Conservation (phyloP, 2,113 vertebrate genomes). For the Hippopotamus amphibius region DNA sequence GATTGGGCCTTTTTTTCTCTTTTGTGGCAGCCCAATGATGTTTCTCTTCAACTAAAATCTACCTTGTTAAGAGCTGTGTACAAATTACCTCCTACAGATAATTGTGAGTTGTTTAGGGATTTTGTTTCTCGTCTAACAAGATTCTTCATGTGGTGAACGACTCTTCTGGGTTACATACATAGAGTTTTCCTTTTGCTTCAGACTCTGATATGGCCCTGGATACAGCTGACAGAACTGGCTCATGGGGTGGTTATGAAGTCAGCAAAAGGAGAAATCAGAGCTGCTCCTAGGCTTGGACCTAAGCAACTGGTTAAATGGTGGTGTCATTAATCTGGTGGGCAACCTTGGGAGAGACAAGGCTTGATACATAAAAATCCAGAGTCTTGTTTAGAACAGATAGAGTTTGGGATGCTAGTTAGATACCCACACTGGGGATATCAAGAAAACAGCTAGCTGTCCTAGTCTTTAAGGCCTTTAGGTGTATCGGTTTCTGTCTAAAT, state of each 20-base stretch:
- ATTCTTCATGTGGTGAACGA: not conserved
- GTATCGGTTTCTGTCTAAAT: not conserved
- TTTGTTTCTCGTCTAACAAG: conserved; percentile 33
- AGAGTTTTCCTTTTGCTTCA: not conserved
- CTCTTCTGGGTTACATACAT: not conserved
- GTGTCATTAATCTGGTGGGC: not conserved
- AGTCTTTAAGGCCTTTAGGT: not conserved
- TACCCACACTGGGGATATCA: not conserved
- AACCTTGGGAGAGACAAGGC: not conserved
- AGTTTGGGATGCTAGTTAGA: not conserved
- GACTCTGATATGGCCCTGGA: not conserved
- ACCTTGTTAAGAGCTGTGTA: not conserved
- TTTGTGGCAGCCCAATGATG: not conserved
- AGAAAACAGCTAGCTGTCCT: not conserved
- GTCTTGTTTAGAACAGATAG: not conserved
- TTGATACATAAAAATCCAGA: not conserved
- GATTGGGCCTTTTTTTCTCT: not conserved
- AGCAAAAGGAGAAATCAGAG: not conserved
- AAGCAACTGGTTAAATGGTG: not conserved
- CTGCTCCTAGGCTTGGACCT: not conserved
- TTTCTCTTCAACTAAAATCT: conserved; percentile 43
- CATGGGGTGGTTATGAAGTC: not conserved
- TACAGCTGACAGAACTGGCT: not conserved
- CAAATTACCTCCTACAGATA: not conserved
- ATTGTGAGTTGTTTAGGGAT: conserved; percentile 19